phyloP scores from a whole-genome alignment of 1,140 invertebrate genomes.

The Drosophila athabasca region DNA sequence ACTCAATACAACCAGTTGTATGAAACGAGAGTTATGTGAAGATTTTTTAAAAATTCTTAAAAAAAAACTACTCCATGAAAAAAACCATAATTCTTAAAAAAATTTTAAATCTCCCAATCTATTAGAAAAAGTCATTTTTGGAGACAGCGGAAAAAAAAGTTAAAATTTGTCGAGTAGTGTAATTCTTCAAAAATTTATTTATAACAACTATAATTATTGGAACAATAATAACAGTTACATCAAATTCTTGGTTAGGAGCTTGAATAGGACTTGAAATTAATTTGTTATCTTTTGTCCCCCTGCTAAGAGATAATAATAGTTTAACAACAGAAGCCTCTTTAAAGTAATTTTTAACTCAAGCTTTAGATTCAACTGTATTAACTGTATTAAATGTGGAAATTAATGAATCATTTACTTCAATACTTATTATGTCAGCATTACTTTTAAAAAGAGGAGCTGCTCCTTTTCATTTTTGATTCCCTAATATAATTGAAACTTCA shows the following conservation, averaged over 20 bases:
- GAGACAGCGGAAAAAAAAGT: no score
- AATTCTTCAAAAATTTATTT: conserved; percentile 84
- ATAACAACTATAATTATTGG: conserved; percentile 83
- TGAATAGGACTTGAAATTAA: conserved; percentile 86
- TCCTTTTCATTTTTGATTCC: conserved; percentile 85
- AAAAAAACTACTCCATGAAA: no score
- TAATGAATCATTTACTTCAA: conserved; percentile 40
- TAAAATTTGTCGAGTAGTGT: no score
- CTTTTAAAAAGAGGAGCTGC: no score
- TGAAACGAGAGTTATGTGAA: no score
- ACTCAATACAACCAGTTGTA: no score
- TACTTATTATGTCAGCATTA: conserved; percentile 79
- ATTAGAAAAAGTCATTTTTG: no score
- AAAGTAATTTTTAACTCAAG: conserved; percentile 85
- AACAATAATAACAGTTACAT: conserved; percentile 84
- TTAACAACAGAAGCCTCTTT: conserved; percentile 83
- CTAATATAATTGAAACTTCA: conserved; percentile 84
- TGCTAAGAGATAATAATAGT: conserved; percentile 84
- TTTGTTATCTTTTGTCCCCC: conserved; percentile 84
- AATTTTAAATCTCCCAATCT: no score
- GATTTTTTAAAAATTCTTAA: no score
- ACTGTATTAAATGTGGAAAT: conserved; percentile 52
- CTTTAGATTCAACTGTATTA: conserved; percentile 83
- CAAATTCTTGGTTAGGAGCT: conserved; percentile 84
- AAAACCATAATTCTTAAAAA: no score